A percentile compares a stretch with the other conserved stretches of the same genome.
Conservation (phyloP, 2,113 vertebrate genomes). For the Nothobranchius furzeri region DNA sequence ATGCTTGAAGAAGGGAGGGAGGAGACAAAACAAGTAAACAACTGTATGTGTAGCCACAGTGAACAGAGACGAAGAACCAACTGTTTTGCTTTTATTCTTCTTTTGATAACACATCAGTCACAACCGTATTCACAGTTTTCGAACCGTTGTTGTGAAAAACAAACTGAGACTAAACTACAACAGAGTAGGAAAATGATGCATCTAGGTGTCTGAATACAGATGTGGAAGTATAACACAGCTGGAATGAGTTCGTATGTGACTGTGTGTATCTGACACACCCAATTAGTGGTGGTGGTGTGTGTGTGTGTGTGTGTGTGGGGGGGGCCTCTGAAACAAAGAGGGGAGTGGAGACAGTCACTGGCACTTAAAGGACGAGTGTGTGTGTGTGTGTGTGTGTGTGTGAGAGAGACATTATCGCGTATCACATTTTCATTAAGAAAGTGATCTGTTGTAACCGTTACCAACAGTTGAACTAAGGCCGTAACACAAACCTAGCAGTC, state of each 20-base stretch:
- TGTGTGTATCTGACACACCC: neutral
- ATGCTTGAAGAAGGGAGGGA: constrained; percentile 2
- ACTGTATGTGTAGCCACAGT: constrained; percentile 3
- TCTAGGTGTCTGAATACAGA: constrained; percentile 23
- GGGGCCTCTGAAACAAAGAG: no score
- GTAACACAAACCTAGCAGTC: no score
- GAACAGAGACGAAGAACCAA: constrained; percentile 19
- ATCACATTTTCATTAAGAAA: no score
- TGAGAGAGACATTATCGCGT: no score
- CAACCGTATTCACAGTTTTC: constrained; percentile 43
- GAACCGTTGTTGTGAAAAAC: constrained; percentile 17
- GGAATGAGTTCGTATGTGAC: no score
- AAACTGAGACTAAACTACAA: constrained; percentile 10
- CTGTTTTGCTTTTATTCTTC: constrained; percentile 48
- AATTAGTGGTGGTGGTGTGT: no score
- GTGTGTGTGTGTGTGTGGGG: no score
- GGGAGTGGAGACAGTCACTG: no score
- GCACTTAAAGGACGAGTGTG: neutral
- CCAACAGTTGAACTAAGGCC: no score
- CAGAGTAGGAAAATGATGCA: constrained; percentile 3
- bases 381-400: no score
- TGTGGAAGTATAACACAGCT: neutral
- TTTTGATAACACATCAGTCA: constrained; percentile 16
- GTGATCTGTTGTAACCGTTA: no score
- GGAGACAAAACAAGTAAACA: constrained; percentile 38